Conservation (phyloP, 2,113 vertebrate genomes). For the Lontra canadensis region DNA sequence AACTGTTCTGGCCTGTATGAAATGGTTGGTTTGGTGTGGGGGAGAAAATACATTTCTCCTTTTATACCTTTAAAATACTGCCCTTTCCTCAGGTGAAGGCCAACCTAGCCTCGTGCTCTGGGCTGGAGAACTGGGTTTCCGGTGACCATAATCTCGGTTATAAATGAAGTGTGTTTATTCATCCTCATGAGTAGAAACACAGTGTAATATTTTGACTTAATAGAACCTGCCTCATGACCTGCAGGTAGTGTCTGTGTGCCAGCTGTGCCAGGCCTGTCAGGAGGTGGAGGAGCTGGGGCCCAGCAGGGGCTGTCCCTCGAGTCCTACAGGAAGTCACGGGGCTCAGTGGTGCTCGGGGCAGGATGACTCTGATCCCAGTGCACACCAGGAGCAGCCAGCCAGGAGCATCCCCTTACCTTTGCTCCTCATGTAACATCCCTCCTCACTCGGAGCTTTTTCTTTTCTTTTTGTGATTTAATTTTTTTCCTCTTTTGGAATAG, state of each 20-base stretch:
- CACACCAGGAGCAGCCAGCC: not conserved
- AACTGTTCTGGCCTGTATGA: not conserved
- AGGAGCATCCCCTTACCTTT: not conserved
- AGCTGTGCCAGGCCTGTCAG: not conserved
- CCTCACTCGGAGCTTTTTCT: not conserved
- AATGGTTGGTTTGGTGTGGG: not conserved
- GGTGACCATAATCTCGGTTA: not conserved
- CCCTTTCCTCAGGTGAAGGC: not conserved
- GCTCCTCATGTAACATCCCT: not conserved
- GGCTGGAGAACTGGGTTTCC: not conserved
- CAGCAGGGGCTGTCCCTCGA: not conserved
- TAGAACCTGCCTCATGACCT: not conserved
- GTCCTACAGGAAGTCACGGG: not conserved
- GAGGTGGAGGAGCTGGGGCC: not conserved
- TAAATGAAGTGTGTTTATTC: not conserved
- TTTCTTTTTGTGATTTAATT: not conserved
- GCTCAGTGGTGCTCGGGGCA: not conserved
- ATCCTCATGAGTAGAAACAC: not conserved
- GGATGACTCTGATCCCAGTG: not conserved
- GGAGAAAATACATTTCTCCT: not conserved
- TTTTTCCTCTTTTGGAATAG: not conserved
- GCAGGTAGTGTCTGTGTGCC: not conserved
- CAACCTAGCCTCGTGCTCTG: not conserved
- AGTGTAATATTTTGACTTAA: not conserved
- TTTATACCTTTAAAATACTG: not conserved